Base-by-base conservation (phyloP, 2,888 invertebrate species). In the Orthonychiurus folsomi region DNA sequence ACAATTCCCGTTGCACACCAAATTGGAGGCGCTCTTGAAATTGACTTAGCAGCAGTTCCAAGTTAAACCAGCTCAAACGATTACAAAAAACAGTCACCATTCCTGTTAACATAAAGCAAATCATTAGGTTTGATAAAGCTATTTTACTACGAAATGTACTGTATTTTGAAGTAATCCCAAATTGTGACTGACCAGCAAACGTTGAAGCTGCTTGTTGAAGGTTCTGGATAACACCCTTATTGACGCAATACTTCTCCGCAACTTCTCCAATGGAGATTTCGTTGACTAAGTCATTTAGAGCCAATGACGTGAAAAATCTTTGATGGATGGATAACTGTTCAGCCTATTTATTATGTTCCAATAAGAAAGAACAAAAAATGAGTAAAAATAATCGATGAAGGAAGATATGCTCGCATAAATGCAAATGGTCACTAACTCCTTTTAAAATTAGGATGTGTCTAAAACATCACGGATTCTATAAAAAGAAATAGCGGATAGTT, bases 81-180 rank as follows among this genome's bases (percentile, higher is more conserved):
- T 84, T 85, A 77, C 95, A 93, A 79, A 99, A 97, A n/a, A 90
- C 86, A 2, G 94, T 93, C 1, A 97, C 90, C 89, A 96, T 96
- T 62, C 94, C 95, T 89, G 70, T 71, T 74, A n/a, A n/a, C n/a
- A n/a, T n/a, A n/a, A n/a, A n/a, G n/a, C n/a, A n/a, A n/a, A n/a
- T n/a, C n/a, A n/a, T n/a, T n/a, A n/a, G n/a, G n/a, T n/a, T n/a
- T n/a, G n/a, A n/a, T n/a, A n/a, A n/a, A n/a, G n/a, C n/a, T n/a
- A n/a, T n/a, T n/a, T n/a, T n/a, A n/a, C n/a, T n/a, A n/a, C n/a
- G n/a, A n/a, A n/a, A n/a, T n/a, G n/a, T n/a, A n/a, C n/a, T n/a
- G n/a, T n/a, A n/a, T n/a, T n/a, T n/a, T n/a, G n/a, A n/a, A n/a
- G n/a, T n/a, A n/a, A n/a, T n/a, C n/a, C n/a, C n/a, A n/a, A n/a